Base-by-base conservation (phyloP, 1,140 invertebrate genomes). In the Aporrectodea caliginosa region DNA sequence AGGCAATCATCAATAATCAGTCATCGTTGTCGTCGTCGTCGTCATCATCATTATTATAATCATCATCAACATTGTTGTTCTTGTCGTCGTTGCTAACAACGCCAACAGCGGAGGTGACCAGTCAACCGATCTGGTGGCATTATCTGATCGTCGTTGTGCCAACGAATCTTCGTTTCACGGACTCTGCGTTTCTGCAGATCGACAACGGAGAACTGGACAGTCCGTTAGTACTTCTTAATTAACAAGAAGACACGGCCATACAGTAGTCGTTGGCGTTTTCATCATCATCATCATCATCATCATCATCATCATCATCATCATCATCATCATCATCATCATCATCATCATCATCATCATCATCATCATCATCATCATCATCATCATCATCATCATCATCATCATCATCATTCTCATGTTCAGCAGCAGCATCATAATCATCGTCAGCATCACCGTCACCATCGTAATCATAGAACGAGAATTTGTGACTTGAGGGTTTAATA, bases 121-220 rank as follows among this genome's bases (percentile, higher is more conserved):
- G 16, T 78, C 75, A 82, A 83, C 78, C 75, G 0, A 80, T 80
- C 68, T 81, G 80, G 80, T 81, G 80, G 80, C 78, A 79, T 75
- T 77, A 77, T 34, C 31, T 81, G 27, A 73, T 34, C 43, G 71
- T 81, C 34, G 16, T 70, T 35, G 75, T 80, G 16, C 75, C 78
- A 35, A 73, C 71, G 34, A 75, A 69, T n/a, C 35, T 81, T n/a
- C 79, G 71, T n/a, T 35, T 70, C 22, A 71, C 77, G 16, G 58
- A 79, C 73, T 43, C 77, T 16, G 78, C 77, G 35, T 77, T 79
- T 27, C 35, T 81, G 2, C 35, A 58, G n/a, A 73, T 81, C 29
- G 78, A 71, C 35, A 73, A 71, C 32, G 78, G 78, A 58, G 43
- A 58, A 6, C 22, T 58, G 22, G 43, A 58, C 43, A 22, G 22